Conservation (phyloP, 2,113 vertebrate genomes). For the Tachycineta bicolor region DNA sequence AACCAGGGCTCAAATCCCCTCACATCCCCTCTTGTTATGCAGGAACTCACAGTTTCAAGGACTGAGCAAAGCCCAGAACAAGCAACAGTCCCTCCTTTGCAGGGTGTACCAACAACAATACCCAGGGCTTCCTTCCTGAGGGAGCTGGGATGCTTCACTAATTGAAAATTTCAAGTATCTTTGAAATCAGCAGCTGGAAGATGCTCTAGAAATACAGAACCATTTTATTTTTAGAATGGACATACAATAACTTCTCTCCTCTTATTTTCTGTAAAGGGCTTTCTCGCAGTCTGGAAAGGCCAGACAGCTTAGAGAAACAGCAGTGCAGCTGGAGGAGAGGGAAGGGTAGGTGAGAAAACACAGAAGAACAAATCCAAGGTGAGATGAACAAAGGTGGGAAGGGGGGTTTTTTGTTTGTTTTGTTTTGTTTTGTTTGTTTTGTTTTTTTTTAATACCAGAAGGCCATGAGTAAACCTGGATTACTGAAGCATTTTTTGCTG, state of each 20-base stretch:
- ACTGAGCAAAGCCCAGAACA: not conserved
- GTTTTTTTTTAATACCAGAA: not conserved
- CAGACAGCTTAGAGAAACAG: not conserved
- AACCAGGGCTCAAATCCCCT: not conserved
- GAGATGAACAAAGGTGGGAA: not conserved
- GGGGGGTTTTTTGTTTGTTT: too few species aligned
- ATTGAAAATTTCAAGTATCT: conserved; percentile 14
- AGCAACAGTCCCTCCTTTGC: not conserved
- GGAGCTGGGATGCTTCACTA: not conserved
- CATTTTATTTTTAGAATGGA: conserved; percentile 14
- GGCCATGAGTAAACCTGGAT: not conserved
- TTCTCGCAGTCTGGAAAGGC: not conserved
- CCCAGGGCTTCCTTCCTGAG: not conserved
- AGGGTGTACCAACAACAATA: not conserved
- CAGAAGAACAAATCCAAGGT: not conserved
- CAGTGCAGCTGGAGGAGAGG: not conserved
- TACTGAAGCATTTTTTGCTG: not conserved
- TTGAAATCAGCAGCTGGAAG: conserved; percentile 9
- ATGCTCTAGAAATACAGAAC: not conserved
- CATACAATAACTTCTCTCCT: not conserved
- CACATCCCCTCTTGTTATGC: not conserved
- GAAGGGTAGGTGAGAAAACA: not conserved
- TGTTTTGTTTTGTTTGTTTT: not conserved
- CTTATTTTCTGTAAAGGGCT: not conserved
- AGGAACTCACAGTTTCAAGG: not conserved